Evolutionary conservation across 2,113 vertebrate genomes (phyloP).

Genomic region (Micromys minutus): DNA sequence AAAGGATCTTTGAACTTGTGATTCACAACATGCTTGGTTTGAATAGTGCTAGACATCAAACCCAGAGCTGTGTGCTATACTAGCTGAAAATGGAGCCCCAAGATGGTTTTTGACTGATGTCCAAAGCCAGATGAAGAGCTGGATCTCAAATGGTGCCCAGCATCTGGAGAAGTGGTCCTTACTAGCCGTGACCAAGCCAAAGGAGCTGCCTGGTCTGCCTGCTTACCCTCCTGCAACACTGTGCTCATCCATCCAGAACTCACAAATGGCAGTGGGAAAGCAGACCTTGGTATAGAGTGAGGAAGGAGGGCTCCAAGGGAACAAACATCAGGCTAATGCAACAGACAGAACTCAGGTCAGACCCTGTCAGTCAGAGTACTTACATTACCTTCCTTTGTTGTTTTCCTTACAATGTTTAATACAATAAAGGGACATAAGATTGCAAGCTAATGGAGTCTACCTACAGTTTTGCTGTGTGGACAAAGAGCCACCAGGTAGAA

Average conservation of each 20-base stretch:
- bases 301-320: neutral
- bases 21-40: neutral
- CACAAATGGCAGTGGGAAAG: neutral
- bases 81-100: neutral
- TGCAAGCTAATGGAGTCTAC: neutral
- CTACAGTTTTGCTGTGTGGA: neutral
- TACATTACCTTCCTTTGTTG: neutral
- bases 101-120: neutral
- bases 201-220: neutral
- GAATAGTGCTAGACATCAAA: neutral
- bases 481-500: too few species aligned
- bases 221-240: neutral
- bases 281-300: neutral
- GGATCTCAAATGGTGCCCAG: neutral
- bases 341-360: neutral
- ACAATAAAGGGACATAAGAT: neutral
- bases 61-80: neutral
- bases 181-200: neutral
- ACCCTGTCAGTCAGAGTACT: neutral
- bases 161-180: neutral
- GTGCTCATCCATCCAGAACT: conserved; percentile 19
- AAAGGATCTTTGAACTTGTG: neutral
- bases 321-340: conserved; percentile 28
- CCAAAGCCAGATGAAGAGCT: neutral
- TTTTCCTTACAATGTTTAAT: conserved; percentile 27